Percentiles rank a stretch among this genome's conserved stretches.
These are phyloP conservation scores for Ceratothoa steindachneri DNA, from an alignment of 2,888 invertebrate species.

Conservation along the genomic window DNA sequence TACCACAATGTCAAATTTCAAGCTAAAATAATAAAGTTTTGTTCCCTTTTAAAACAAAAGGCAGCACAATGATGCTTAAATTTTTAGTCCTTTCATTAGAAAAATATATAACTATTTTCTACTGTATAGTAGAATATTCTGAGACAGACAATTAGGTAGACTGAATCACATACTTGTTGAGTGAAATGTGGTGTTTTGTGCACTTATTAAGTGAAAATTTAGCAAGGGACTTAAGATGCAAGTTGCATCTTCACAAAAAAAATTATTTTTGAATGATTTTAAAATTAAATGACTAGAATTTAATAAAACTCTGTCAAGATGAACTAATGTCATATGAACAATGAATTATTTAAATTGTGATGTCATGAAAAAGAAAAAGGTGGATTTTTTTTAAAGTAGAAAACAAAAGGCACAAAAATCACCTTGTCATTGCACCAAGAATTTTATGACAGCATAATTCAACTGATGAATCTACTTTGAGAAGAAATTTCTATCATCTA, in stretches of 20 bases:
- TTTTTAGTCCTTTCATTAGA: no score
- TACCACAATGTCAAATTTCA: no score
- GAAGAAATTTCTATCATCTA: constrained; percentile 28
- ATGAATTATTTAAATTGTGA: no score
- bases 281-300: no score
- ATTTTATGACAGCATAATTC: background rate
- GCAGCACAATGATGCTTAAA: no score
- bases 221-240: background rate
- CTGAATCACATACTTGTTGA: constrained; percentile 41
- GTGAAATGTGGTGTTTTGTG: background rate
- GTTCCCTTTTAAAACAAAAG: no score
- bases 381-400: no score
- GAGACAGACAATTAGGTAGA: constrained; percentile 40
- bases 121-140: background rate
- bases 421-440: background rate
- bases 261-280: no score
- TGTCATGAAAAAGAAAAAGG: no score
- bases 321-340: no score
- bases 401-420: background rate
- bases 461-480: background rate
- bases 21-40: no score
- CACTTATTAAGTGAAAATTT: background rate
- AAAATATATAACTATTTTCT: background rate
- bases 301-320: no score
- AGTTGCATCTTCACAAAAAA: background rate